Evolutionary conservation across 2,888 invertebrate species (phyloP).

Genomic region (Acanthopleura granulata): DNA sequence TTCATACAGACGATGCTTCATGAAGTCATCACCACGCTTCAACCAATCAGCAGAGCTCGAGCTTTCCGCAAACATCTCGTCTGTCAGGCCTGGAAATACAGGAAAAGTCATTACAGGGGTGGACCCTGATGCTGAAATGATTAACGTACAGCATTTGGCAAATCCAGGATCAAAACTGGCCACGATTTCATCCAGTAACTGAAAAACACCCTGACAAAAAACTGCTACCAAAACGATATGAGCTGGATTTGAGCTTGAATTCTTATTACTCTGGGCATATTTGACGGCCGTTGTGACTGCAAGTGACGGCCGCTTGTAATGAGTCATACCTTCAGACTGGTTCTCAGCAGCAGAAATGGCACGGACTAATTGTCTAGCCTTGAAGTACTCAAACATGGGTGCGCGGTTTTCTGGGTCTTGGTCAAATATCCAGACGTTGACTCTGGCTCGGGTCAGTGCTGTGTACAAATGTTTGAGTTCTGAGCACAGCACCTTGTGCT

Average conservation of each 20-base stretch:
- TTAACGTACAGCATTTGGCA: too few relatives aligned
- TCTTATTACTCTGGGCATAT: too few relatives aligned
- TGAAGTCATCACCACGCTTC: slow-evolving; percentile 53
- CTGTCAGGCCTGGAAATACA: slow-evolving; percentile 23
- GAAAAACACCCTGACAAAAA: too few relatives aligned
- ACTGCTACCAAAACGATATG: too few relatives aligned
- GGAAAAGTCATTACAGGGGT: too few relatives aligned
- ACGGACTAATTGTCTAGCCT: slow-evolving; percentile 46
- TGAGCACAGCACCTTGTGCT: slow-evolving; percentile 60
- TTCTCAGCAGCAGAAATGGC: slow-evolving; percentile 17
- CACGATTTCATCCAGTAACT: too few relatives aligned
- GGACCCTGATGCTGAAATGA: too few relatives aligned
- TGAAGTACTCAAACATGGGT: slow-evolving; percentile 63
- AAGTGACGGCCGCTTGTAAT: too few relatives aligned
- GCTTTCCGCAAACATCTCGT: slow-evolving; percentile 53
- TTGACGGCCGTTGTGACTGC: too few relatives aligned
- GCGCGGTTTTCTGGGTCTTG: slow-evolving; percentile 51
- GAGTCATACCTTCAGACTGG: slow-evolving; percentile 9
- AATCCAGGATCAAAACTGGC: too few relatives aligned
- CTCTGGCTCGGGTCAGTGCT: slow-evolving; percentile 59
- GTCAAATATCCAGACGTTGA: slow-evolving; percentile 67
- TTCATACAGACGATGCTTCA: slow-evolving; percentile 48
- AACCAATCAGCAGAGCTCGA: slow-evolving; percentile 53
- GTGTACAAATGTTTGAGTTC: slow-evolving; percentile 64
- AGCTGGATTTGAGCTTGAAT: too few relatives aligned